phyloP scores from a whole-genome alignment of 2,888 invertebrate species.

The Drosophila kambysellisi region DNA sequence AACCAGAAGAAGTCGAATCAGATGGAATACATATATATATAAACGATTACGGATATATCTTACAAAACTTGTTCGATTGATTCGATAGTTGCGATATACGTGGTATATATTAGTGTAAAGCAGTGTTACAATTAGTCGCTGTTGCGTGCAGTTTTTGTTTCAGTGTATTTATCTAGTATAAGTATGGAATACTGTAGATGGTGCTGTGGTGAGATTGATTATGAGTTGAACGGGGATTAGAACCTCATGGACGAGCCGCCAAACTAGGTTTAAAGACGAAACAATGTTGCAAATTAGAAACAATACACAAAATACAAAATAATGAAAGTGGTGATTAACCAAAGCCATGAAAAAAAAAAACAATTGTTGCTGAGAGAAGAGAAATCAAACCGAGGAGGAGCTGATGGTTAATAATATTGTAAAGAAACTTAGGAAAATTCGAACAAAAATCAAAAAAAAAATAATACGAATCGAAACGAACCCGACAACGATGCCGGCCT shows the following conservation, averaged over 20 bases:
- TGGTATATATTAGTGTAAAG: conserved; percentile 38
- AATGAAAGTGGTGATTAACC: conserved; percentile 30
- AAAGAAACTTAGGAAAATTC: conserved; percentile 25
- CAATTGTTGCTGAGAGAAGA: conserved; percentile 15
- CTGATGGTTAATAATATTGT: conserved; percentile 16
- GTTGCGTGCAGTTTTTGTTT: conserved; percentile 52
- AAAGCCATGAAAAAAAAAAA: conserved; percentile 29
- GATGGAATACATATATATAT: not conserved
- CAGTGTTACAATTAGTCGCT: conserved; percentile 58
- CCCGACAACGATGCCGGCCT: conserved; percentile 85
- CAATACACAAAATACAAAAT: conserved; percentile 1
- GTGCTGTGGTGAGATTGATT: conserved; percentile 26
- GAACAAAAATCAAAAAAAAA: conserved; percentile 54
- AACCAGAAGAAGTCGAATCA: conserved; percentile 6
- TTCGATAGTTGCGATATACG: conserved; percentile 11
- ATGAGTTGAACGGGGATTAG: conserved; percentile 14
- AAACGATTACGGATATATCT: not conserved
- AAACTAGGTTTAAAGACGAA: conserved; percentile 38
- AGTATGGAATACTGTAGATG: not conserved
- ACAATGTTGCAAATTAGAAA: conserved; percentile 14
- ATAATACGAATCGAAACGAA: conserved; percentile 77
- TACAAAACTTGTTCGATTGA: conserved; percentile 9
- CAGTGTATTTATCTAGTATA: conserved; percentile 17
- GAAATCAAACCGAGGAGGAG: conserved; percentile 7
- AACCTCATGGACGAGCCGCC: conserved; percentile 6